These are phyloP conservation scores for Lepisosteus osseus DNA, from an alignment of 2,113 vertebrate genomes.

Conservation along the genomic window DNA sequence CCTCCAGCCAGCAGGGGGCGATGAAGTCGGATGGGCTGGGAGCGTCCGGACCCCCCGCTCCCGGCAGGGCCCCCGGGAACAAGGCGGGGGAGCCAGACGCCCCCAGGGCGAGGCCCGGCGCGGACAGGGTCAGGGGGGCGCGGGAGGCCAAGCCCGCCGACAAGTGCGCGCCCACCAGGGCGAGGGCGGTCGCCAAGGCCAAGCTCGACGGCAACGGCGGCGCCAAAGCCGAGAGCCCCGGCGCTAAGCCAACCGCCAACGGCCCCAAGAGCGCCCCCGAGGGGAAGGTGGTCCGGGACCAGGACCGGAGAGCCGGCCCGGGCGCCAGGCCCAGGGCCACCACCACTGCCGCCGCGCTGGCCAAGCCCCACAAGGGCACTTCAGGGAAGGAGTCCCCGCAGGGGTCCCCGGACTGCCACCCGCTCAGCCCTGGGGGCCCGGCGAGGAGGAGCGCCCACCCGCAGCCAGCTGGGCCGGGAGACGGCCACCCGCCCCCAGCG, in stretches of 20 bases:
- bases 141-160: constrained; percentile 68
- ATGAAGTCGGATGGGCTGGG: constrained; percentile 95
- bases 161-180: constrained; percentile 65
- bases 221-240: constrained; percentile 52
- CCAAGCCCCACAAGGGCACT: constrained; percentile 61
- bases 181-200: constrained; percentile 67
- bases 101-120: constrained; percentile 71
- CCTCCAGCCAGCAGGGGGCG: constrained; percentile 61
- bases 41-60: constrained; percentile 66
- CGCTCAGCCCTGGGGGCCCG: neutral
- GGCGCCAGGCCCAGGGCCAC: constrained; percentile 82
- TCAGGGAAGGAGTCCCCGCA: constrained; percentile 60
- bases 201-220: constrained; percentile 69
- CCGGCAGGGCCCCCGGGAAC: constrained; percentile 58
- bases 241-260: constrained; percentile 53
- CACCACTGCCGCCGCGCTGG: constrained; percentile 51
- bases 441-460: too few relatives aligned
- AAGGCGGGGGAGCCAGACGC: constrained; percentile 73
- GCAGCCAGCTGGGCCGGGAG: constrained; percentile 17
- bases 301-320: constrained; percentile 66
- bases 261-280: constrained; percentile 61
- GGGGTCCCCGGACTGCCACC: constrained; percentile 25
- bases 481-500: constrained; percentile 31
- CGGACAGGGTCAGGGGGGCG: constrained; percentile 59
- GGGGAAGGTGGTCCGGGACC: constrained; percentile 59